Percentiles rank a stretch among this genome's conserved stretches.
These are phyloP conservation scores for Podarcis lilfordi DNA, from an alignment of 2,797 vertebrate genomes.

Conservation along the genomic window DNA sequence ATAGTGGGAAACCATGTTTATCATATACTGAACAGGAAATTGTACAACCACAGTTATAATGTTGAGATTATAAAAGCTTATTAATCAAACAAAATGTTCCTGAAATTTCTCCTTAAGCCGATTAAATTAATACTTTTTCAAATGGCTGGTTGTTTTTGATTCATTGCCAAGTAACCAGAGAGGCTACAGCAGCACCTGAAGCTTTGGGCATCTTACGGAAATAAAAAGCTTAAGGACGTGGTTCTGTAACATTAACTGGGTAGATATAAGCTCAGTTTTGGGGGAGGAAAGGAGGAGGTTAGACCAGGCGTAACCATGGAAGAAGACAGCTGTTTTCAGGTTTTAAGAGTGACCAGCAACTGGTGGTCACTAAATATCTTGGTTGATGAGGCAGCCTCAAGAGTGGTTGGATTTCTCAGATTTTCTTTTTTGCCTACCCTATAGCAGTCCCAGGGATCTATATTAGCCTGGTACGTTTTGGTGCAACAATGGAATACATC, in stretches of 20 bases:
- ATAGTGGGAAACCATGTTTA: slow-evolving; percentile 74
- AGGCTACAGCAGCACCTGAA: background rate
- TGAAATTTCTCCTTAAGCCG: slow-evolving; percentile 62
- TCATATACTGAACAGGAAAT: slow-evolving; percentile 75
- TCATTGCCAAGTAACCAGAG: background rate
- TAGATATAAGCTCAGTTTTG: background rate
- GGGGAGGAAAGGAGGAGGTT: background rate
- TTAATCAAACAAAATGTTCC: slow-evolving; percentile 75
- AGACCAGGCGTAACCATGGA: background rate
- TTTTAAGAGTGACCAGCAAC: background rate
- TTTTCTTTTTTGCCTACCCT: background rate
- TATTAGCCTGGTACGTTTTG: background rate
- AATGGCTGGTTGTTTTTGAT: slow-evolving; percentile 9
- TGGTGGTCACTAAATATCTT: background rate
- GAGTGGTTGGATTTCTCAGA: too few relatives aligned
- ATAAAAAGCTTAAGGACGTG: background rate
- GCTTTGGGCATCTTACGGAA: background rate
- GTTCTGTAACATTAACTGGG: background rate
- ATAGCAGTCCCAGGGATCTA: background rate
- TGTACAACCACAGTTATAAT: slow-evolving; percentile 76
- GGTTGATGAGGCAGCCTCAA: background rate
- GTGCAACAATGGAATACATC: background rate
- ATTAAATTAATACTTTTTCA: slow-evolving; percentile 29
- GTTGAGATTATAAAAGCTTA: slow-evolving; percentile 75
- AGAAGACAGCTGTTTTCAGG: background rate